Evolutionary conservation across 2,888 invertebrate genomes (phyloP), one percentile per base, ranked within the genome.

Genomic region (Cynaeus angustus): DNA sequence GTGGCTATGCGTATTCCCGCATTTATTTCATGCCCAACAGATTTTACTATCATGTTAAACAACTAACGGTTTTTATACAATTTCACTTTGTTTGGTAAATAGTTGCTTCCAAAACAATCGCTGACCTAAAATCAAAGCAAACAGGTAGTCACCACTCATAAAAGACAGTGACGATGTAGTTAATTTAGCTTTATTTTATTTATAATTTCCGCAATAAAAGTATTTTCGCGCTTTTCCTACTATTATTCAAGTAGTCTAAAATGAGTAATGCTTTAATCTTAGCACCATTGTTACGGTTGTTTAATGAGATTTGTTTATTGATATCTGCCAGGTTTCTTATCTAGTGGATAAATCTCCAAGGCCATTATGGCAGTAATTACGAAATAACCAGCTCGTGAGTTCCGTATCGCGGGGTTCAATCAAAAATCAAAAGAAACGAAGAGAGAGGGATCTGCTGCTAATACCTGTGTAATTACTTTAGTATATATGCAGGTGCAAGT

Each of bases 401-500:
- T 50, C 26, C 37, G 21, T 61, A 61, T 61, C 48, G 10, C 13
- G 6, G 16, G 14, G 10, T 50, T 38, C 48, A 50, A 45, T 61
- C 61, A 38, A 61, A 61, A 48, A 5, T 38, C 16, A 61, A 61
- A 41, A 21, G 46, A 30, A 46, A 26, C 59, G 10, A 46, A 50
- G 14, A 43, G 28, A 55, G 55, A 41, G 45, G 26, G 30, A 59
- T 26, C 33, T 33, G n/a, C 9, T 12, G 13, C 61, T 61, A 61
- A 61, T 48, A 61, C 48, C 38, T 61, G 38, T 50, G 61, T 61
- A 61, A 61, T 61, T 61, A 61, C 61, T 21, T 21, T 37, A 12
- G 50, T 14, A 26, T 33, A 61, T 52, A 45, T 61, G 68, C 68
- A 68, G 68, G 68, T 61, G 68, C 68, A 68, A 68, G 43, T 61